A percentile compares a stretch with the other conserved stretches of the same genome.
Conservation (phyloP, 2,888 invertebrate genomes). For the Macrosoma leucophasiata region DNA sequence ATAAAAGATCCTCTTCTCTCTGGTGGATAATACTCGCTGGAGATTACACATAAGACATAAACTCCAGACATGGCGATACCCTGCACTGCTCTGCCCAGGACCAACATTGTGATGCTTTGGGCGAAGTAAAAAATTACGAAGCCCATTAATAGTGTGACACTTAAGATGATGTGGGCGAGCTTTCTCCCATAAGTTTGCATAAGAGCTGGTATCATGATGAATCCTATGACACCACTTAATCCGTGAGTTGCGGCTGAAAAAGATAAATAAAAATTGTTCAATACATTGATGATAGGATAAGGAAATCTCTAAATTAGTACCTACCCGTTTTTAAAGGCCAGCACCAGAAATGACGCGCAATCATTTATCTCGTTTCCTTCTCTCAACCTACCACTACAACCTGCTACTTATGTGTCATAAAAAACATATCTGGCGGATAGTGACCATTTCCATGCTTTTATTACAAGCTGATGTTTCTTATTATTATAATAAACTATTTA, state of each 20-base stretch:
- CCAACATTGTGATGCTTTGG: slow-evolving; percentile 23
- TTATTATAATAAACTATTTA: no score
- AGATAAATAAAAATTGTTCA: background rate
- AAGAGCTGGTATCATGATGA: slow-evolving; percentile 27
- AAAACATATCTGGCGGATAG: no score
- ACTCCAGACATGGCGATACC: slow-evolving; percentile 30
- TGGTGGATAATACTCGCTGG: slow-evolving; percentile 33
- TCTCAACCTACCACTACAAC: no score
- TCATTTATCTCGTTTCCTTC: no score
- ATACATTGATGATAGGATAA: no score
- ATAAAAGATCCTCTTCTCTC: slow-evolving; percentile 33
- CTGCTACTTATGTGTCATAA: no score
- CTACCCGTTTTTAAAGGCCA: no score
- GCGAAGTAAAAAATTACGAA: slow-evolving; percentile 31
- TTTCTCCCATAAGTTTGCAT: slow-evolving; percentile 34
- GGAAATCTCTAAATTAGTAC: no score
- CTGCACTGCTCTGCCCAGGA: slow-evolving; percentile 30
- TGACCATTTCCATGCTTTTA: no score
- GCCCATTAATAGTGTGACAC: slow-evolving; percentile 19
- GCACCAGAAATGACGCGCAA: no score
- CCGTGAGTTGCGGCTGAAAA: slow-evolving; percentile 33
- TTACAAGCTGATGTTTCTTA: no score
- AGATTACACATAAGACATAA: slow-evolving; percentile 29
- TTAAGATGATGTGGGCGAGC: slow-evolving; percentile 21
- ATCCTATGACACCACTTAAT: slow-evolving; percentile 31